These are phyloP conservation scores for Diphyllodes magnificus DNA, from an alignment of 2,113 vertebrate species.

Conservation along the genomic window DNA sequence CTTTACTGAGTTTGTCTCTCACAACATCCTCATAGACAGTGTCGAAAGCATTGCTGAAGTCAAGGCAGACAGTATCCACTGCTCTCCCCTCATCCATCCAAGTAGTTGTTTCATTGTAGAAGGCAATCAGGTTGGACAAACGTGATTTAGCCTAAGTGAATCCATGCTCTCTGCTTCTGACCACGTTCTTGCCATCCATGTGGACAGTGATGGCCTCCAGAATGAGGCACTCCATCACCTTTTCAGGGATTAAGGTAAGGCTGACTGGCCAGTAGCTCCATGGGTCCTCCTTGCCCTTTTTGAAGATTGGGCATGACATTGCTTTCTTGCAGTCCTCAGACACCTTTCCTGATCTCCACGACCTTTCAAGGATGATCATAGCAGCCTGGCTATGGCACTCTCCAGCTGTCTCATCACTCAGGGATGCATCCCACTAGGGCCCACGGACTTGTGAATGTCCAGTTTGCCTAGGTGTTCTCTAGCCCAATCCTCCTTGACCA, in stretches of 20 bases:
- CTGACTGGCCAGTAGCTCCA: not conserved
- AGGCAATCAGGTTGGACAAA: not conserved
- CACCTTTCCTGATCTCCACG: accelerated
- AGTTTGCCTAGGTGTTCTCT: not conserved
- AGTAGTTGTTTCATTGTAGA: not conserved
- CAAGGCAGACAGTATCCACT: not conserved
- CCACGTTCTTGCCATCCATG: not conserved
- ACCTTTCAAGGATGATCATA: not conserved
- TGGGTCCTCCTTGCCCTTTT: not conserved
- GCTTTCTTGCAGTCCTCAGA: not conserved
- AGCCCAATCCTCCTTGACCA: not conserved
- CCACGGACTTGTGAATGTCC: not conserved
- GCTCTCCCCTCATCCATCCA: not conserved
- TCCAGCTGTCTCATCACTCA: not conserved
- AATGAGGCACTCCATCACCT: not conserved
- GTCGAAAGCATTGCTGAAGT: not conserved
- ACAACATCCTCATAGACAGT: not conserved
- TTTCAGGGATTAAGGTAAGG: not conserved
- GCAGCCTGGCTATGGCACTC: not conserved
- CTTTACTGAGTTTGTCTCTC: not conserved
- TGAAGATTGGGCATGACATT: not conserved
- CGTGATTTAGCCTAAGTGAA: not conserved
- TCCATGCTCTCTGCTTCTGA: not conserved
- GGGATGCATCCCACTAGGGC: not conserved
- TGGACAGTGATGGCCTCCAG: not conserved